phyloP scores from a whole-genome alignment of 2,888 invertebrate species.

The Suillia variegata region DNA sequence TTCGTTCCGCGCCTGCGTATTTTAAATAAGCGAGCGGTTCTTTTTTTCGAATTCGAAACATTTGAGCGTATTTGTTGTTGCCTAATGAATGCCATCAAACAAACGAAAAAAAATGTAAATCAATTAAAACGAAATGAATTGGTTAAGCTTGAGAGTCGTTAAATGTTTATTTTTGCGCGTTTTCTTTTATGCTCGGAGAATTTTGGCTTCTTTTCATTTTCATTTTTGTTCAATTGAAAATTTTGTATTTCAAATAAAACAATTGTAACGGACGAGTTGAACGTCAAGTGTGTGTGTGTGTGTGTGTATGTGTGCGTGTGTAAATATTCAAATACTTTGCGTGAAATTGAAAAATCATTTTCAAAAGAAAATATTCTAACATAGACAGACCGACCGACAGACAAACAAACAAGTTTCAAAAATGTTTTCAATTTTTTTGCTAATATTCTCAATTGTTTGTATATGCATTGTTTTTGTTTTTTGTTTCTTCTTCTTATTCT shows the following conservation, averaged over 20 bases:
- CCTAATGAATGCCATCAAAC: slow-evolving; percentile 6
- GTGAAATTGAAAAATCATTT: too few species aligned
- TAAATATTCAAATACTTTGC: too few species aligned
- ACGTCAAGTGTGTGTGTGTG: background rate
- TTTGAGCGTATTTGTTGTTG: slow-evolving; percentile 9
- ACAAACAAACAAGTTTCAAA: too few species aligned
- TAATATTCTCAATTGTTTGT: background rate
- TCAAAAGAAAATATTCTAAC: too few species aligned
- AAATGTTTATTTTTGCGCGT: slow-evolving; percentile 1
- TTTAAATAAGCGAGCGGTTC: background rate
- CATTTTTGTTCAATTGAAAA: background rate
- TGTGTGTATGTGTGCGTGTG: too few species aligned
- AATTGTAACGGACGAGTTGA: too few species aligned
- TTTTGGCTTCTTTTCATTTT: background rate
- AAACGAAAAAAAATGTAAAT: background rate
- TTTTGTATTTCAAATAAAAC: too few species aligned
- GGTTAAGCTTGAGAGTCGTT: too few species aligned
- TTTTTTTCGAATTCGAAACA: background rate
- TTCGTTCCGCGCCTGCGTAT: background rate
- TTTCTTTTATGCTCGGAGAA: too few species aligned
- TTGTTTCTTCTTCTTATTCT: background rate
- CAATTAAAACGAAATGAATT: background rate
- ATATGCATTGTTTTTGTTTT: background rate
- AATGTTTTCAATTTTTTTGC: background rate
- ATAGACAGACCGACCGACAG: too few species aligned